Conservation (phyloP, 2,888 invertebrate species). For the Sminthurinus aureus region DNA sequence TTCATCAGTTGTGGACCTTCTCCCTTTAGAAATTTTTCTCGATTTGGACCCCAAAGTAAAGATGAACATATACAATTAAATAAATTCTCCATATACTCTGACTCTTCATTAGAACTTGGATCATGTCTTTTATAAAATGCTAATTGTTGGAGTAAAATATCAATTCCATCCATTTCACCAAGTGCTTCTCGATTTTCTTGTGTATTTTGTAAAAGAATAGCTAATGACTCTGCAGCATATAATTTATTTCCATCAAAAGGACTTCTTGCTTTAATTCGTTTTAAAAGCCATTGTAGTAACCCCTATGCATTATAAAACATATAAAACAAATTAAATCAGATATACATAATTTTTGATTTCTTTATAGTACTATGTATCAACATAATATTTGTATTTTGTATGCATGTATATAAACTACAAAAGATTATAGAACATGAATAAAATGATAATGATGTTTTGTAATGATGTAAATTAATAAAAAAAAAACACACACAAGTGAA, state of each 20-base stretch:
- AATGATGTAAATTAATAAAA: too few relatives aligned
- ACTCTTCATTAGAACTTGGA: conserved; percentile 88
- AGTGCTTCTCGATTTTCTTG: conserved; percentile 80
- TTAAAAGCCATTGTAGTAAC: conserved; percentile 88
- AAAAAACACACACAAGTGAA: too few relatives aligned
- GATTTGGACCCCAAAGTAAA: conserved; percentile 85
- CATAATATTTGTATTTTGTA: not conserved
- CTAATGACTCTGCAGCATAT: conserved; percentile 94
- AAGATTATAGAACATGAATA: not conserved
- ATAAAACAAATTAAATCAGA: not conserved
- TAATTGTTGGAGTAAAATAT: conserved; percentile 91
- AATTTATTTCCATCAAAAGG: conserved; percentile 95
- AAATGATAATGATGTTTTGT: too few relatives aligned
- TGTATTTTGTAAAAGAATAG: conserved; percentile 91
- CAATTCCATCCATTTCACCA: conserved; percentile 95
- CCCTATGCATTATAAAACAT: conserved; percentile 80
- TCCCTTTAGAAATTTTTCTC: conserved; percentile 91
- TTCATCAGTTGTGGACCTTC: conserved; percentile 99
- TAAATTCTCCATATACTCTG: conserved; percentile 98
- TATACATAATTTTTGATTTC: not conserved
- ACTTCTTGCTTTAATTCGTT: conserved; percentile 84
- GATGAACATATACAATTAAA: conserved; percentile 96
- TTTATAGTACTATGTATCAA: too few relatives aligned
- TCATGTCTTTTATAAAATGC: conserved; percentile 96
- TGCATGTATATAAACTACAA: not conserved